These are phyloP conservation scores for Catharus minimus DNA, from an alignment of 2,113 vertebrate species.

Conservation along the genomic window DNA sequence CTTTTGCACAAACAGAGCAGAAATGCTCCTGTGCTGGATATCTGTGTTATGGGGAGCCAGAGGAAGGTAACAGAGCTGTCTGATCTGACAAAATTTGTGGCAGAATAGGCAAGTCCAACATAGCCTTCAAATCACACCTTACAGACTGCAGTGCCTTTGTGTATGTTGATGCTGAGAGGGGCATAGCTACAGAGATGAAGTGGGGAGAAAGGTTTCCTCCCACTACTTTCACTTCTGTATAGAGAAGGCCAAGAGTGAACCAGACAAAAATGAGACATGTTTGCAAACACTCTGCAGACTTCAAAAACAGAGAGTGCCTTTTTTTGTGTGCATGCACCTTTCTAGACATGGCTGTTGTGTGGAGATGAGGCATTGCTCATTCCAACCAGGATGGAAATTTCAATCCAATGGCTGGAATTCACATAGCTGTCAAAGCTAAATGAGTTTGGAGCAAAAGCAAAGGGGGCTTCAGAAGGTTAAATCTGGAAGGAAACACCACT, in stretches of 20 bases:
- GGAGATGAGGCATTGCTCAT: not conserved
- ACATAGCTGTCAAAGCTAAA: conserved; percentile 22
- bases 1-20: not conserved
- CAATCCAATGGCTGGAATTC: conserved; percentile 4
- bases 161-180: not conserved
- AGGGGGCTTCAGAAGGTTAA: conserved; percentile 1
- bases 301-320: not conserved
- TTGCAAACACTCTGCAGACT: conserved; percentile 11
- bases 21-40: fast-evolving
- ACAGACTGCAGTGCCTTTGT: not conserved
- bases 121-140: not conserved
- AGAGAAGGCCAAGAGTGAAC: not conserved
- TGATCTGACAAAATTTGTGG: not conserved
- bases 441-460: not conserved
- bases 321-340: not conserved
- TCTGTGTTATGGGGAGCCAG: not conserved
- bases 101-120: not conserved
- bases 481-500: not conserved
- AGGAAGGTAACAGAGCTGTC: not conserved
- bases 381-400: not conserved
- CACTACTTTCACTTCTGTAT: not conserved
- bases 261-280: not conserved
- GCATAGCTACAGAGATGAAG: not conserved
- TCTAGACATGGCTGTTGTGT: not conserved
- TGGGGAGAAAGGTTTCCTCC: not conserved